Evolutionary conservation across 1,140 invertebrate genomes (phyloP), one percentile per base, ranked within the genome.

Genomic region (Bombyx mandarina): DNA sequence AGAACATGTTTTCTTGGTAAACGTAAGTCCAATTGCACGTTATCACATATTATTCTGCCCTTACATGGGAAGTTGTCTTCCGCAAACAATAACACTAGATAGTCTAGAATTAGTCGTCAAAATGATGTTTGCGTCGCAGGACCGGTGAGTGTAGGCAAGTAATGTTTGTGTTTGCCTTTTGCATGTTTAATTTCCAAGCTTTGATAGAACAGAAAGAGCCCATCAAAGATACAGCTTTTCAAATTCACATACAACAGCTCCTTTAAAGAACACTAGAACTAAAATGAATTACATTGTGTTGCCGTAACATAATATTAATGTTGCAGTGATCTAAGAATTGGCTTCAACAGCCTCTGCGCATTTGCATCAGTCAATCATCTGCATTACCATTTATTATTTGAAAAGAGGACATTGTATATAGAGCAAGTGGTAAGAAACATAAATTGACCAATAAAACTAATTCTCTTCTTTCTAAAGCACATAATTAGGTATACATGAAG

Each of bases 281-380:
- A 5, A 3, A 35, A 35, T 35, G 26, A 35, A 35, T 35, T 35
- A 35, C 4, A 5, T 5, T 35, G 26, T 35, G 26, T 35, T 35
- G 26, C 26, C 26, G 4, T 35, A 35, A 35, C 26, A 35, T 35
- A 35, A 35, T 35, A 35, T 35, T 35, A 35, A 35, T 35, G 4
- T 70, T 89, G 18, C 75, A 91, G 90, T 54, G 77, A 89, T 70
- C 82, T 94, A 7, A 88, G 92, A 57, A 80, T 93, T 48, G 90
- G 90, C 43, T 95, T 94, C 72, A 96, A 96, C 82, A 93, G 93
- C 73, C 79, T 95, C 26, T 93, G 94, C 86, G 94, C 91, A 18
- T 90, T 91, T 79, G 93, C 94, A 47, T 95, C 94, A 43, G 93
- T 96, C 0, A 96, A 96, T 84, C 94, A 96, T 85, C 88, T 93